Base-by-base conservation (phyloP, 1,140 invertebrate species). In the Geopemphigus sp. region DNA sequence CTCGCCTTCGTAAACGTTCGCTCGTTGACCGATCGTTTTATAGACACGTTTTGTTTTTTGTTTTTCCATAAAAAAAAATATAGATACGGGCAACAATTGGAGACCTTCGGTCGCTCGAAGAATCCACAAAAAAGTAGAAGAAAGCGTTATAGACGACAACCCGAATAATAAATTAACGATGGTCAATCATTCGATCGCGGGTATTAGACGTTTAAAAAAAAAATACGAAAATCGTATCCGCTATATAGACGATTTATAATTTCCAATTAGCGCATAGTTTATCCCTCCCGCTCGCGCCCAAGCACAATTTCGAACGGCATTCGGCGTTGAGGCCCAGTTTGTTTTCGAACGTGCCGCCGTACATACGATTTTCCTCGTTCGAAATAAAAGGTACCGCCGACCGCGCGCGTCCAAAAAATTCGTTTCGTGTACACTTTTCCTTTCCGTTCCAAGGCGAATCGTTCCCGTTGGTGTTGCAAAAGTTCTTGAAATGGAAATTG, bases 341-440 rank as follows among this genome's bases (percentile, higher is more conserved):
- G 1, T 98, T 98, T 86, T 89, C 92, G 0, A 89, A 94, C 84
- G 92, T 97, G 56, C 94, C 95, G 50, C 95, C 96, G 2, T 96
- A 95, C 83, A 89, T 98, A 57, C 90, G 90, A 81, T 98, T 98
- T 86, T 90, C 92, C 24, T 86, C 89, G 1, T 91, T 93, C 85
- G 91, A 93, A 81, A 88, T 90, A 82, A 90, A 90, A 83, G 87
- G 88, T 82, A 87, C n/a, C n/a, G n/a, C n/a, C n/a, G n/a, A n/a
- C n/a, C n/a, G n/a, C n/a, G n/a, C n/a, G n/a, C n/a, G n/a, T n/a
- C n/a, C n/a, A n/a, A n/a, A n/a, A n/a, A n/a, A 88, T 4, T 82
- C 84, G 45, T 87, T 88, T 76, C n/a, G n/a, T n/a, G n/a, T n/a
- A n/a, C n/a, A n/a, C n/a, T 59, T 70, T 12, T 76, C 8, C 8